phyloP scores from a whole-genome alignment of 2,113 vertebrate species.

The Muntiacus reevesi region DNA sequence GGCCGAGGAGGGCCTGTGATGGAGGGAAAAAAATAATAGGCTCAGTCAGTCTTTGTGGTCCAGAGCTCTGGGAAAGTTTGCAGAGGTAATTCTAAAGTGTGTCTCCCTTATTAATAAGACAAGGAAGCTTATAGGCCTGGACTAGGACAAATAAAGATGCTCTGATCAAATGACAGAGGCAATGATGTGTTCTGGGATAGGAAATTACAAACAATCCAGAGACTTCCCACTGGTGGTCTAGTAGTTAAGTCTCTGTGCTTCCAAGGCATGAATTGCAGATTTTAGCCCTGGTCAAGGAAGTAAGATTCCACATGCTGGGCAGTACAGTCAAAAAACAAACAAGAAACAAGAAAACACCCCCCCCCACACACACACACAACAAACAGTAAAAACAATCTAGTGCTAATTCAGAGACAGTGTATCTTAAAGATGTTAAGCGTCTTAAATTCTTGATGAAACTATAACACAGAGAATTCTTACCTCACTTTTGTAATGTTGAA shows the following conservation, averaged over 20 bases:
- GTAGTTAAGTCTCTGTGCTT: neutral
- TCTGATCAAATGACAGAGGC: neutral
- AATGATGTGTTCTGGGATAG: neutral
- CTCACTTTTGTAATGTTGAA: slow-evolving; percentile 16
- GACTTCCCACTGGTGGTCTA: neutral
- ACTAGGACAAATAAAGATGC: neutral
- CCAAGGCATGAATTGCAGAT: neutral
- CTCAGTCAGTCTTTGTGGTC: neutral
- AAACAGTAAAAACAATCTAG: neutral
- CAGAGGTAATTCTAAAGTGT: neutral
- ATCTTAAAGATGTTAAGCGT: neutral
- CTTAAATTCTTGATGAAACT: neutral
- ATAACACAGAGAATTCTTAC: neutral
- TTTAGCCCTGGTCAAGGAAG: neutral
- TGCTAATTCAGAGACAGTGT: neutral
- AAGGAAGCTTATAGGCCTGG: neutral
- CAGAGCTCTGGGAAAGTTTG: neutral
- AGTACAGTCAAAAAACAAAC: neutral
- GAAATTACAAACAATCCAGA: neutral
- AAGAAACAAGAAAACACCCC: neutral
- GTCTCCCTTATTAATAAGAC: neutral
- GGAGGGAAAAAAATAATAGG: neutral
- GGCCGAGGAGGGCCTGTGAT: neutral
- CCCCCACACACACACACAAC: fast-evolving
- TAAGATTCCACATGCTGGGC: neutral